Base-by-base conservation (phyloP, 2,113 vertebrate genomes). In the Daubentonia madagascariensis region DNA sequence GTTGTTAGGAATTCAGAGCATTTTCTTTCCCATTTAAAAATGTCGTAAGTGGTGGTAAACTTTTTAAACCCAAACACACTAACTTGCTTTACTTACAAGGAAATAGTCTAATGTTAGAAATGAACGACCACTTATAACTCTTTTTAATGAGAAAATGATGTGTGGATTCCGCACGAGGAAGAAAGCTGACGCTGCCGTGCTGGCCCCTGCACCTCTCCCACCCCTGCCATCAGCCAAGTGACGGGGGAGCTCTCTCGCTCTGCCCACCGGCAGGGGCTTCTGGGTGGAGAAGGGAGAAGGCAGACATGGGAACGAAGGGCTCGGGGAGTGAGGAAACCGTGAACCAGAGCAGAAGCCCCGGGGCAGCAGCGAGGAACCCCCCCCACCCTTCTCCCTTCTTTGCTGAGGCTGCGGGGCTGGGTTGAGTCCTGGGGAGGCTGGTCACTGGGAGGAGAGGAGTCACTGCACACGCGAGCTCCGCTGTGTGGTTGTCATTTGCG, bases 401-500 rank as follows among this genome's bases (percentile, higher is more conserved):
- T 50, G 10, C 30, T 30, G 57, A 30, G 23, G 30, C 30, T 0
- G 0, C 6, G 1, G 2, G 40, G 20, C 9, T 40, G 37, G 20
- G 40, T 57, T 52, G 20, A 28, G 14, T 32, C 1, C 30, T 10
- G 20, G 23, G 28, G 50, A 28, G 73, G 17, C 61, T 37, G 50
- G 37, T 23, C 68, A 16, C 67, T 32, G 22, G 13, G 30, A 84
- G 59, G 18, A 83, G 50, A 32, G 6, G 57, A 35, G n/a, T 9
- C 25, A 11, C 30, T 96, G 76, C 17, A 52, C 16, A 10, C 2
- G 14, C 28, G 63, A 65, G 37, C 30, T 50, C 5, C 3, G 0
- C n/a, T 23, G 18, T 8, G 9, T 37, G 37, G 13, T 54, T 48
- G 3, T 45, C n/a, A 2, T 65, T 22, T 70, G 10, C 40, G 32